phyloP scores from a whole-genome alignment of 2,797 vertebrate genomes.

The Nothura maculosa region DNA sequence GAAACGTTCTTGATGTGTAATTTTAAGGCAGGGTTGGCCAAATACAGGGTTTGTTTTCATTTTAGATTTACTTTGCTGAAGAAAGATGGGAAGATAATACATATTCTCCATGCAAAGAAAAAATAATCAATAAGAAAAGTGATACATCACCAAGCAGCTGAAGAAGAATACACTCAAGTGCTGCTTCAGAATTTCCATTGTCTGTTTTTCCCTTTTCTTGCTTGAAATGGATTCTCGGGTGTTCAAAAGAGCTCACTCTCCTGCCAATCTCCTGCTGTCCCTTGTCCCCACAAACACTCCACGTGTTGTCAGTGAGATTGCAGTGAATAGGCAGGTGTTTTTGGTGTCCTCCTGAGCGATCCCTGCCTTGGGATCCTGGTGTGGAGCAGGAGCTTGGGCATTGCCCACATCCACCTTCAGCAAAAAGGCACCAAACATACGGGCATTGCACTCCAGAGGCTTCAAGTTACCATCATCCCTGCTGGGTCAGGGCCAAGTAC shows the following conservation, averaged over 20 bases:
- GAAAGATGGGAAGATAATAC: constrained; percentile 75
- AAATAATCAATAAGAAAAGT: constrained; percentile 53
- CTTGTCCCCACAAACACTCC: neutral
- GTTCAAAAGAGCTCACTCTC: constrained; percentile 2
- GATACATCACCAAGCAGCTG: constrained; percentile 52
- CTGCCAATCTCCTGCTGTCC: constrained; percentile 16
- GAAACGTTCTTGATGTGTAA: constrained; percentile 83
- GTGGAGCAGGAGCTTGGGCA: neutral
- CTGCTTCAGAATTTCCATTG: constrained; percentile 33
- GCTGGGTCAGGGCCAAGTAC: neutral
- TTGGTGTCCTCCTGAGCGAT: neutral
- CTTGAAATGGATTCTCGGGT: constrained; percentile 32
- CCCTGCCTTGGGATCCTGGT: rapidly evolving
- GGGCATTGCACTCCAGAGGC: rapidly evolving
- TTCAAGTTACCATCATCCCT: neutral
- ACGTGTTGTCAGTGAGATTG: neutral
- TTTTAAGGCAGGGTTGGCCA: constrained; percentile 80
- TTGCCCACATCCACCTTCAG: neutral
- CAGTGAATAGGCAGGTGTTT: neutral
- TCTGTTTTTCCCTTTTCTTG: neutral
- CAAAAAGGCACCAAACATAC: neutral
- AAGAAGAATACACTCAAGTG: constrained; percentile 41
- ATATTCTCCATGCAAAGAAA: constrained; percentile 14
- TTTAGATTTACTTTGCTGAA: constrained; percentile 78
- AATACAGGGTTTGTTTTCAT: constrained; percentile 79